phyloP scores from a whole-genome alignment of 2,797 vertebrate genomes.

The Neostethus bicornis region DNA sequence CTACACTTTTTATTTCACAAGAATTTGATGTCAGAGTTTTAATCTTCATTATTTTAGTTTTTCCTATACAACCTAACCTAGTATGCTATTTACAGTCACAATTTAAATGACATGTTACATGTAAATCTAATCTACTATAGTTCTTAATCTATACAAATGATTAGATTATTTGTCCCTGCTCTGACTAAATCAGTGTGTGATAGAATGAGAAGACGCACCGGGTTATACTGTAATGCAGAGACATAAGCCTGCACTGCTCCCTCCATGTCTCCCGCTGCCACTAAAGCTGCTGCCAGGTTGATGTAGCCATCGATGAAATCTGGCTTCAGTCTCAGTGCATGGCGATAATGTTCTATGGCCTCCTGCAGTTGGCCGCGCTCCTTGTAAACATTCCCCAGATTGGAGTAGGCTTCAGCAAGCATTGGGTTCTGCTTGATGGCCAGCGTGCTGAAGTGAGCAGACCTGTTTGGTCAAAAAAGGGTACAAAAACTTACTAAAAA shows the following conservation, averaged over 20 bases:
- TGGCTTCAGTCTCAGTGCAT: slow-evolving; percentile 95
- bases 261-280: slow-evolving; percentile 99
- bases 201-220: slow-evolving; percentile 87
- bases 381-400: slow-evolving; percentile 98
- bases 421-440: slow-evolving; percentile 99
- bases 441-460: slow-evolving; percentile 98
- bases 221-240: slow-evolving; percentile 98
- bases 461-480: slow-evolving; percentile 77
- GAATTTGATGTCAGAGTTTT: too few relatives aligned
- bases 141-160: too few relatives aligned
- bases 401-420: slow-evolving; percentile 97
- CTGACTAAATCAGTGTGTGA: too few relatives aligned
- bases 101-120: too few relatives aligned
- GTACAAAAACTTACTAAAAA: slow-evolving; percentile 16
- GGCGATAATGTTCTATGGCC: slow-evolving; percentile 97
- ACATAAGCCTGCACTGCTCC: slow-evolving; percentile 98
- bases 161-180: too few relatives aligned
- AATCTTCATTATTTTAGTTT: too few relatives aligned
- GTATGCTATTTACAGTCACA: too few relatives aligned
- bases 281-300: slow-evolving; percentile 96
- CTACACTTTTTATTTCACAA: too few relatives aligned
- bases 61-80: too few relatives aligned
- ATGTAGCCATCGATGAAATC: slow-evolving; percentile 99
- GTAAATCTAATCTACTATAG: too few relatives aligned
- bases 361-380: slow-evolving; percentile 98